phyloP scores from a whole-genome alignment of 2,797 vertebrate genomes.

The Sciurus carolinensis region DNA sequence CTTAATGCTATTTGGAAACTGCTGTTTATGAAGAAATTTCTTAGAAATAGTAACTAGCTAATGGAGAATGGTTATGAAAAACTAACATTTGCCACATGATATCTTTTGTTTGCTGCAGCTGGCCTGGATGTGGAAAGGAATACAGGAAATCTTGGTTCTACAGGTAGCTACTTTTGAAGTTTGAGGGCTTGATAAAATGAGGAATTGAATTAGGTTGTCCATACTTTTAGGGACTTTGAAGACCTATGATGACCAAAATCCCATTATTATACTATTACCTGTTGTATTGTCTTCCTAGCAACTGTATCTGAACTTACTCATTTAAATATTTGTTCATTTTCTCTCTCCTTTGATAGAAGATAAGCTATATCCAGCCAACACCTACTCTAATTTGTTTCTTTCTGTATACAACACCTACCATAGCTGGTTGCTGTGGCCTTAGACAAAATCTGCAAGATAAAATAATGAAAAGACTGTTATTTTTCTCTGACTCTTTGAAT shows the following conservation, averaged over 20 bases:
- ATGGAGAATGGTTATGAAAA: neutral
- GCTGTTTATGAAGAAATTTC: neutral
- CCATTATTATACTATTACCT: neutral
- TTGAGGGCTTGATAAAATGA: neutral
- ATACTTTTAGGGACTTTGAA: neutral
- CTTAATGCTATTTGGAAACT: neutral
- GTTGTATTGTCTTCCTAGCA: neutral
- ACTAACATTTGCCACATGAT: neutral
- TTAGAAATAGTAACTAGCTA: neutral
- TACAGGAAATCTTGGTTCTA: neutral
- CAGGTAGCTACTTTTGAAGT: neutral
- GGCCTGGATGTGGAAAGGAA: neutral
- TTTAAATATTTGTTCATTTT: neutral
- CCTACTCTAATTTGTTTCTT: neutral
- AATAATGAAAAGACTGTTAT: neutral
- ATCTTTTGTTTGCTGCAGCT: neutral
- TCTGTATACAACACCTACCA: neutral
- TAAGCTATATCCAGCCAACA: neutral
- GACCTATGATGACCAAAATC: neutral
- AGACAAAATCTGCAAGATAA: neutral
- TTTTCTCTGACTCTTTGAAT: neutral
- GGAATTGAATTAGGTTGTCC: neutral
- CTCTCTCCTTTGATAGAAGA: neutral
- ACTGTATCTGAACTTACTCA: neutral
- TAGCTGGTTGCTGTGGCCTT: neutral